A percentile compares a stretch with the other conserved stretches of the same genome.
Evolutionary conservation across 2,113 vertebrate species (phyloP).

Genomic region (Chloropsis hardwickii): DNA sequence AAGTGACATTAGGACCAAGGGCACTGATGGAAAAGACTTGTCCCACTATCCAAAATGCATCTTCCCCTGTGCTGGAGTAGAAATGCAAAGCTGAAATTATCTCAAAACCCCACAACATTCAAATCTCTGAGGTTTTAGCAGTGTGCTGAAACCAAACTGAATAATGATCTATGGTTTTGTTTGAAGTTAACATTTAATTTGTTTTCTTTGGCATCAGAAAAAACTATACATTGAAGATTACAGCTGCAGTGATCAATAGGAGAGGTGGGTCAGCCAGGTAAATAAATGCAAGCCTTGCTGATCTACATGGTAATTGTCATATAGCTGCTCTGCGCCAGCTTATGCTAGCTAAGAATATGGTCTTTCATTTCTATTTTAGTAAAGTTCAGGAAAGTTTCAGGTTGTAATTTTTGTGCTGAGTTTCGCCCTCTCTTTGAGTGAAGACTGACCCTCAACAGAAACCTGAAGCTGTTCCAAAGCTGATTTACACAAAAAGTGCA

Average conservation of each 20-base stretch:
- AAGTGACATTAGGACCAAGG: conserved; percentile 19
- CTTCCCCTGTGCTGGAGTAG: background rate
- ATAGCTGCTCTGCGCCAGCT: background rate
- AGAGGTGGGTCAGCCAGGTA: conserved; percentile 41
- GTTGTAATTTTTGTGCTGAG: background rate
- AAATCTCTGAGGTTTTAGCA: background rate
- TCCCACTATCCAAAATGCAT: background rate
- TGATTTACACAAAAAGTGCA: conserved; percentile 26
- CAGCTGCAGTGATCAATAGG: conserved; percentile 50
- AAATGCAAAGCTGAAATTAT: background rate
- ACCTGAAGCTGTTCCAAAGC: background rate
- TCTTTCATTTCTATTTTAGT: conserved; percentile 38
- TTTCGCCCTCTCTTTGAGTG: background rate
- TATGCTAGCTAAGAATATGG: background rate
- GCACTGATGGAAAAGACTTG: background rate
- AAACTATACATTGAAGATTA: background rate
- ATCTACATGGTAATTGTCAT: background rate
- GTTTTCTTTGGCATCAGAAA: background rate
- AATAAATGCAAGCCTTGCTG: conserved; percentile 34
- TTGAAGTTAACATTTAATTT: background rate
- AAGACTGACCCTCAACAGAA: background rate
- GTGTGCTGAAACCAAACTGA: background rate
- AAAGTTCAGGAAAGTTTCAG: conserved; percentile 24
- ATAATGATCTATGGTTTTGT: background rate
- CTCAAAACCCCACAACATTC: background rate